Percentiles rank a stretch among this genome's conserved stretches.
phyloP scores from a whole-genome alignment of 2,113 vertebrate genomes.

The Strix aluco region DNA sequence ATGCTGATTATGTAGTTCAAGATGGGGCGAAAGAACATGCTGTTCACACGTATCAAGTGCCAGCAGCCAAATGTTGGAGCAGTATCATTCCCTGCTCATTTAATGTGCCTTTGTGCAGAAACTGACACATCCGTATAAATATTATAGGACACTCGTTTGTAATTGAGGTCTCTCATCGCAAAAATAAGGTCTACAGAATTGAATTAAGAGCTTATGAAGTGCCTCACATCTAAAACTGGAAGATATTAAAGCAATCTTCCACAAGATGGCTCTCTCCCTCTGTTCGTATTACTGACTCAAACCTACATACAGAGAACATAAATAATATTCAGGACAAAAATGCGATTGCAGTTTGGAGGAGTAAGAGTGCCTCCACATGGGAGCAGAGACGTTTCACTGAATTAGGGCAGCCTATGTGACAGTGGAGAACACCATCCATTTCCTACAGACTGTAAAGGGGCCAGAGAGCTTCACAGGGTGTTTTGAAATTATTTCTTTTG shows the following conservation, averaged over 20 bases:
- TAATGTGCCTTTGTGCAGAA: not conserved
- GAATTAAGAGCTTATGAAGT: not conserved
- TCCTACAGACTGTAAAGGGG: not conserved
- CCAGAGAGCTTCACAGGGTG: not conserved
- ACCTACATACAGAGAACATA: not conserved
- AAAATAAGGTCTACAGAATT: conserved; percentile 5
- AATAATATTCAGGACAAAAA: conserved; percentile 28
- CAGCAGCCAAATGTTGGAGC: conserved; percentile 58
- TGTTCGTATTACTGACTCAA: not conserved
- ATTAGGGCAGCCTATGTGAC: not conserved
- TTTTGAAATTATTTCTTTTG: not conserved
- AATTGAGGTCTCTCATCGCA: not conserved
- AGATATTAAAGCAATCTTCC: conserved; percentile 22
- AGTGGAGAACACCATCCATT: not conserved
- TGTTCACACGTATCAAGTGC: conserved; percentile 30
- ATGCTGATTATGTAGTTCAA: conserved; percentile 40
- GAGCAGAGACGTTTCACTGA: conserved; percentile 5
- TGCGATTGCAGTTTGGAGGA: conserved; percentile 27
- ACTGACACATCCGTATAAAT: not conserved
- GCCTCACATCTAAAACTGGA: not conserved
- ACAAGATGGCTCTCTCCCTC: conserved; percentile 53
- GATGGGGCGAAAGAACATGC: conserved; percentile 16
- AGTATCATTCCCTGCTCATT: not conserved
- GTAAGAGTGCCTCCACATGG: conserved; percentile 63
- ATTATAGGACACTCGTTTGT: not conserved